A percentile compares a stretch with the other conserved stretches of the same genome.
Conservation (phyloP, 2,113 vertebrate genomes). For the Laticauda laticaudata region DNA sequence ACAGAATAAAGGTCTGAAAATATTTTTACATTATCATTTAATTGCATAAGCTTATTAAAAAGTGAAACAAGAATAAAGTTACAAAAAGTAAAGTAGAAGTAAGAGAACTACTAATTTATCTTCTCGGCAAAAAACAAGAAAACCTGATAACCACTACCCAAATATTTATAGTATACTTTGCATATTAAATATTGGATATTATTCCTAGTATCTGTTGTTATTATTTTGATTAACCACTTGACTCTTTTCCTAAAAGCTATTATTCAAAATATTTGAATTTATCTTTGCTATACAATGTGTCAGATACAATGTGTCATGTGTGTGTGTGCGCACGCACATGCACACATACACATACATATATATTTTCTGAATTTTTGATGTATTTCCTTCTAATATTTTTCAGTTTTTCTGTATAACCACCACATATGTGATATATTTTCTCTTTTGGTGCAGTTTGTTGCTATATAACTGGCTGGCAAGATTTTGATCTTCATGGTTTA, state of each 20-base stretch:
- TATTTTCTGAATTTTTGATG: not conserved
- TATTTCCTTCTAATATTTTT: not conserved
- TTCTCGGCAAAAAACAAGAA: not conserved
- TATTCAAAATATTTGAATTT: not conserved
- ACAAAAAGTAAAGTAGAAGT: not conserved
- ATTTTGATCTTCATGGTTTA: not conserved
- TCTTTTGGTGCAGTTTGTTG: not conserved
- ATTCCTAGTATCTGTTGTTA: not conserved
- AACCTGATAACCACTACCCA: not conserved
- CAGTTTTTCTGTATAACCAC: not conserved
- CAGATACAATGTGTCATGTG: too few species aligned
- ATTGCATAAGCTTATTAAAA: not conserved
- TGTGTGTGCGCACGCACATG: too few species aligned
- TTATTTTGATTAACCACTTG: not conserved
- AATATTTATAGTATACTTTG: not conserved
- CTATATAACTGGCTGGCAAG: not conserved
- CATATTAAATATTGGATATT: not conserved
- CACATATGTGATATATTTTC: not conserved
- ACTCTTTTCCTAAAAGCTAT: not conserved
- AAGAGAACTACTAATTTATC: not conserved
- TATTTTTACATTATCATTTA: not conserved
- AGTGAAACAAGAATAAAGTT: not conserved
- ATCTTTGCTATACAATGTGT: not conserved
- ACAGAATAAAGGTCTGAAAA: not conserved
- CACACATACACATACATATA: too few species aligned